Evolutionary conservation across 2,797 vertebrate species (phyloP), one percentile per base, ranked within the genome.

Genomic region (Thaleichthys pacificus): DNA sequence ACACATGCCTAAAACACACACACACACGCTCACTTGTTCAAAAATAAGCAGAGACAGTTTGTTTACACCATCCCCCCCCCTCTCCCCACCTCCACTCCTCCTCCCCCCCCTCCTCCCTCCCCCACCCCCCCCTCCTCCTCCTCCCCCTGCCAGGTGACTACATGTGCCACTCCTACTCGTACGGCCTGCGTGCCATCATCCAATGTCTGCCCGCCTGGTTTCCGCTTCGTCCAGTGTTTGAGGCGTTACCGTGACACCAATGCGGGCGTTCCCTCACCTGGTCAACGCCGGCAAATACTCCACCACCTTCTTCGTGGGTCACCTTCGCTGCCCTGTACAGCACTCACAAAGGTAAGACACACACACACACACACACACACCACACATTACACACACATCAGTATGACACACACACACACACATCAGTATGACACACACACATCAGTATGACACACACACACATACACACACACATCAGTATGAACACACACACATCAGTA

Each of bases 141-240:
- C 54, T 22, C 15, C 12, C 5, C 32, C 54, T n/a, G 8, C 66
- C 87, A 94, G 95, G 77, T 80, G 81, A 77, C 76, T 84, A 84
- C 38, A 90, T 93, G 11, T n/a, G 19, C 85, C 92, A 97, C 82
- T 93, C 92, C 77, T 99, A 99, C 78, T 94, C 95, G 12, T 99
- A 99, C 1, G 98, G 97, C n/a, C 93, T 99, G 51, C 94, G 97
- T 51, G 97, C 98, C 0, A 91, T 99, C 77, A 97, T 99, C 90
- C 95, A 99, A 98, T 99, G 97, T 91, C 95, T 99, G 73, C 98
- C 98, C 28, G 98, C 98, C 68, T 99, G 97, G 98, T 95, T 95
- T 99, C 86, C 94, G 98, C 68, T 99, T 99, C 72, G 94, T 97
- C 88, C 98, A 99, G 93, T 86, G 98, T 93, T 95, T 99, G 87